Evolutionary conservation across 2,888 invertebrate species (phyloP).

Genomic region (Napeogenes sylphis): DNA sequence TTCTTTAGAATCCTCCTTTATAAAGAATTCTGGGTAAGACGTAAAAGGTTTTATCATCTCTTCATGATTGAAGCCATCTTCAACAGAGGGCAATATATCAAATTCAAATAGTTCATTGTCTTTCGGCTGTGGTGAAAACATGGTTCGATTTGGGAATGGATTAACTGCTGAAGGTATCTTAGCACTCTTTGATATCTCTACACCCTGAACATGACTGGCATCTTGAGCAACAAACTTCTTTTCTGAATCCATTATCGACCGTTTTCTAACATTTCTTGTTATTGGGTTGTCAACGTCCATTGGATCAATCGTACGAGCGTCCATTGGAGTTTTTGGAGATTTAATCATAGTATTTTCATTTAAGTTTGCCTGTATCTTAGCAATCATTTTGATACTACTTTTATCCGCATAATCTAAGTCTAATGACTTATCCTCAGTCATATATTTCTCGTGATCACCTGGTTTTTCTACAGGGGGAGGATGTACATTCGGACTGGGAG

Average conservation of each 20-base stretch:
- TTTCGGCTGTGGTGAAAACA: constrained; percentile 84
- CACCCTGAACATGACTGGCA: constrained; percentile 65
- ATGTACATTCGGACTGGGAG: constrained; percentile 57
- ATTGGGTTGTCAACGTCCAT: constrained; percentile 57
- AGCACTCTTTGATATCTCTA: constrained; percentile 70
- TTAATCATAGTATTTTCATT: constrained; percentile 74
- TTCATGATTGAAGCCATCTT: constrained; percentile 82
- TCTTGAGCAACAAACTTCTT: constrained; percentile 65
- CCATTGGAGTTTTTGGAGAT: constrained; percentile 72
- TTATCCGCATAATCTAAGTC: constrained; percentile 66
- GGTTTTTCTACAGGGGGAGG: constrained; percentile 67
- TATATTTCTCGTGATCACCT: constrained; percentile 67
- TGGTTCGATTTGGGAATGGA: constrained; percentile 77
- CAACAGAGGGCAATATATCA: constrained; percentile 77
- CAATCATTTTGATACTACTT: constrained; percentile 69
- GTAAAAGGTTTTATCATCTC: constrained; percentile 82
- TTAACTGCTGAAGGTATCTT: constrained; percentile 67
- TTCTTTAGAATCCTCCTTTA: constrained; percentile 88
- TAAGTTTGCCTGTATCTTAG: constrained; percentile 70
- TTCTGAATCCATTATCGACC: constrained; percentile 57
- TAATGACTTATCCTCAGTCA: constrained; percentile 67
- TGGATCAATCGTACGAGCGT: constrained; percentile 65
- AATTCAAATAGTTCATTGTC: constrained; percentile 81
- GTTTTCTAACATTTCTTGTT: constrained; percentile 51
- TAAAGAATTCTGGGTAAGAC: constrained; percentile 81